Evolutionary conservation across 1,140 invertebrate genomes (phyloP).

Genomic region (Coelopa frigida): DNA sequence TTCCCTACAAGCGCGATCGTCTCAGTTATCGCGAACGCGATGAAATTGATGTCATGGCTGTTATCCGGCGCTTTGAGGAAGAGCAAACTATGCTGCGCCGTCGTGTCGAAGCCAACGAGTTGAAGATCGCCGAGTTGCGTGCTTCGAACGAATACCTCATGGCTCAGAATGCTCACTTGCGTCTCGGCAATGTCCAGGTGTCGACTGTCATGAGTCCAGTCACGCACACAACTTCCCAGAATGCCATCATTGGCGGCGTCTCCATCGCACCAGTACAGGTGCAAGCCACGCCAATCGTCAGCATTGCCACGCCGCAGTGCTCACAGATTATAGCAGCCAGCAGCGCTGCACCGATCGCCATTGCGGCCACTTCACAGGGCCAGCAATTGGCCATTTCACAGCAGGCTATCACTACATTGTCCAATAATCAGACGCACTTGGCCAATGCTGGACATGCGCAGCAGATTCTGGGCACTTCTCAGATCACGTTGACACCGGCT

Average conservation of each 20-base stretch:
- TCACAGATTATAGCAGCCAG: slow-evolving; percentile 40
- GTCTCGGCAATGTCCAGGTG: slow-evolving; percentile 55
- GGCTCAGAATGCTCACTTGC: slow-evolving; percentile 71
- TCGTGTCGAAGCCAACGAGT: slow-evolving; percentile 14
- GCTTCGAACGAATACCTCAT: slow-evolving; percentile 75
- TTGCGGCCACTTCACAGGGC: slow-evolving; percentile 32
- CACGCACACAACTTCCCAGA: slow-evolving; percentile 49
- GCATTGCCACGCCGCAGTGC: slow-evolving; percentile 47
- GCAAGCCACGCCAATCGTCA: slow-evolving; percentile 53
- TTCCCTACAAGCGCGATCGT: slow-evolving; percentile 4
- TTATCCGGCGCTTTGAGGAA: slow-evolving; percentile 12
- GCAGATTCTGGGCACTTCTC: slow-evolving; percentile 36
- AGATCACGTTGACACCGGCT: slow-evolving; percentile 17
- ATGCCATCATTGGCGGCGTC: slow-evolving; percentile 49
- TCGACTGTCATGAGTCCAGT: slow-evolving; percentile 48
- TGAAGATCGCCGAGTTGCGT: slow-evolving; percentile 54
- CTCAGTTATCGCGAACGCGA: slow-evolving; percentile 1
- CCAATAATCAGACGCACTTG: slow-evolving; percentile 21
- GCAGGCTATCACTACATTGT: slow-evolving; percentile 24
- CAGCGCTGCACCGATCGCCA: slow-evolving; percentile 33
- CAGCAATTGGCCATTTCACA: slow-evolving; percentile 34
- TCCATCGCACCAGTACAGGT: slow-evolving; percentile 54
- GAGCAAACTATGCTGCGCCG: slow-evolving; percentile 11
- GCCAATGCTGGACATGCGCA: slow-evolving; percentile 23
- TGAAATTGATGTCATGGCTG: slow-evolving; percentile 1